Percentiles rank a stretch among this genome's conserved stretches.
Conservation (phyloP, 2,797 vertebrate species). For the Salarias fasciatus region DNA sequence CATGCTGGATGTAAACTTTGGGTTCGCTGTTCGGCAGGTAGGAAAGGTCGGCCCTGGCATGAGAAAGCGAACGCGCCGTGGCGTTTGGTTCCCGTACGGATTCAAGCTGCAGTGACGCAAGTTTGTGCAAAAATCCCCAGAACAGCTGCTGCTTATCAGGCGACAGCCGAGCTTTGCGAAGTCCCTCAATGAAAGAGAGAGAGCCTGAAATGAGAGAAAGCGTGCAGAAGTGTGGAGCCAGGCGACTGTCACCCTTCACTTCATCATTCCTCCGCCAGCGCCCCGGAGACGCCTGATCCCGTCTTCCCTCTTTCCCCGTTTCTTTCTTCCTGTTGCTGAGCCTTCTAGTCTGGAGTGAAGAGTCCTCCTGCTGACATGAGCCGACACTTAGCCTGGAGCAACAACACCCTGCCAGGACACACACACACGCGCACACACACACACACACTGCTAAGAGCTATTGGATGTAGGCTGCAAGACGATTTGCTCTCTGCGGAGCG, state of each 20-base stretch:
- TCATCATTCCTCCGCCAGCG: conserved; percentile 17
- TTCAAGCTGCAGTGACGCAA: too few relatives aligned
- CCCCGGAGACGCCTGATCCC: conserved; percentile 8
- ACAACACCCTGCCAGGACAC: conserved; percentile 2
- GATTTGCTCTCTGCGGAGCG: too few relatives aligned
- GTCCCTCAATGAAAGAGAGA: not conserved
- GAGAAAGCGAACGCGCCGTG: too few relatives aligned
- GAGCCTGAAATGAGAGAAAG: not conserved
- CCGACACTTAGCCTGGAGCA: conserved; percentile 49
- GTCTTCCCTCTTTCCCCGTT: too few relatives aligned
- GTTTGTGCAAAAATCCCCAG: too few relatives aligned
- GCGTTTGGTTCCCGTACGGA: too few relatives aligned
- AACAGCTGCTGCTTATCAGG: too few relatives aligned
- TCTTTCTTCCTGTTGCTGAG: too few relatives aligned
- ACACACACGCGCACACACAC: not conserved
- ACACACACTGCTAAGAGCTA: not conserved
- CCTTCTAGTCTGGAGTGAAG: conserved; percentile 18
- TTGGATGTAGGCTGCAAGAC: conserved; percentile 20
- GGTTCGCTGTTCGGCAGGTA: too few relatives aligned
- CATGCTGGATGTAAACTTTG: too few relatives aligned
- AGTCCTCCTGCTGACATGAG: conserved; percentile 49
- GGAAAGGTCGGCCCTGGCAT: too few relatives aligned
- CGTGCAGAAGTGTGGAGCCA: conserved; percentile 21
- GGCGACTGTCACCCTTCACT: conserved; percentile 8
- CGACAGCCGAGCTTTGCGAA: not conserved